Base-by-base conservation (phyloP, 2,797 vertebrate species). In the Macropodus opercularis region DNA sequence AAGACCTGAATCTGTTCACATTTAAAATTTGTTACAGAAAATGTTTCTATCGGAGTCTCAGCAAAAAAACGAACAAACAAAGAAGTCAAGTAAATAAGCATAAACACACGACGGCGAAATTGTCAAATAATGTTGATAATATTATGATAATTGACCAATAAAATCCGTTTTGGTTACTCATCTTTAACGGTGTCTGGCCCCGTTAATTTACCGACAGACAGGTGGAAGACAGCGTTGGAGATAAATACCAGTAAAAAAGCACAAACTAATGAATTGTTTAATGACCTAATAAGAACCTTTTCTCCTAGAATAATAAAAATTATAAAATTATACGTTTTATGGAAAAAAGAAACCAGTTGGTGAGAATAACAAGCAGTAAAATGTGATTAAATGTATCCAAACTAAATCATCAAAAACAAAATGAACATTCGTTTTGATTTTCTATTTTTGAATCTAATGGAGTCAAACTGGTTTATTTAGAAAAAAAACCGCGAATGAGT, bases 191-290 rank as follows among this genome's bases (percentile, higher is more conserved):
- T 44, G 11, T 36, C 6, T 29, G 24, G 3, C n/a, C 7, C 59
- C 34, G n/a, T 32, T 41, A n/a, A 36, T 46, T 29, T 1, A 52
- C 3, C 1, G 22, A 19, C 58, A 57, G 46, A 49, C 52, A 55
- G 39, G 49, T 55, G 51, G n/a, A 51, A 62, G 48, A 49, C 32
- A 36, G n/a, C 13, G 10, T 4, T 21, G 1, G 8, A 1, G n/a
- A 31, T 1, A 6, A 29, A 34, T 5, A 43, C 19, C 9, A 38
- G 41, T 27, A 5, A 38, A 24, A 11, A 56, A n/a, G 3, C 15
- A 36, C 0, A 17, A 36, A 36, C 2, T 2, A 17, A n/a, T n/a
- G 8, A 3, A 29, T 3, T n/a, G n/a, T n/a, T n/a, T n/a, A n/a
- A n/a, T n/a, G n/a, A n/a, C n/a, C n/a, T n/a, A n/a, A n/a, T n/a